Conservation (phyloP, 2,797 vertebrate species). For the Botia kubotai region DNA sequence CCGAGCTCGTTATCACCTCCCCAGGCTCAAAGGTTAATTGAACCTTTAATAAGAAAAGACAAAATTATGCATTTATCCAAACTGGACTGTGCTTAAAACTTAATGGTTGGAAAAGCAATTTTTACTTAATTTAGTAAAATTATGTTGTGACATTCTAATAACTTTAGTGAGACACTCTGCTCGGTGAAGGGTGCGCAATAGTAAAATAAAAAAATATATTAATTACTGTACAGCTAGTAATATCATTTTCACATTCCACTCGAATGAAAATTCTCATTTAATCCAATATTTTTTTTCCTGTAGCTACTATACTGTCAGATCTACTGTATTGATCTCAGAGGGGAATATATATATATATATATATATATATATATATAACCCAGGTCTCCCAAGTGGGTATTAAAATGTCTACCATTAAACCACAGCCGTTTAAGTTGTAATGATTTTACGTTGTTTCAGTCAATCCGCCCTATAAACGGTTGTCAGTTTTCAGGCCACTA, state of each 20-base stretch:
- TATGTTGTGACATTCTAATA: conserved; percentile 45
- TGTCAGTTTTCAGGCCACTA: background rate
- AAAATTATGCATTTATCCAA: conserved; percentile 27
- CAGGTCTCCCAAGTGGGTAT: background rate
- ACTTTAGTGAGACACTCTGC: conserved; percentile 19
- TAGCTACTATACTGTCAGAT: background rate
- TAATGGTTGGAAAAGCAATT: conserved; percentile 33
- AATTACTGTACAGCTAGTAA: conserved; percentile 27
- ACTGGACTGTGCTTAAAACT: conserved; percentile 39
- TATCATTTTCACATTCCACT: conserved; percentile 24
- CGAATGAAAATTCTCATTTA: conserved; percentile 28
- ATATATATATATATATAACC: background rate
- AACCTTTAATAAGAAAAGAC: conserved; percentile 32
- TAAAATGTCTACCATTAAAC: background rate
- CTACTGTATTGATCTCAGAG: background rate
- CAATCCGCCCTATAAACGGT: background rate
- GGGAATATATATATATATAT: background rate
- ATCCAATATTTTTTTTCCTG: background rate
- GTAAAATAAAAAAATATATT: conserved; percentile 28
- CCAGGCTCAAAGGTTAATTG: conserved; percentile 61
- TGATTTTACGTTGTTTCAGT: background rate
- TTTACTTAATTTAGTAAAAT: conserved; percentile 43
- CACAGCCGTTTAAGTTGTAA: background rate
- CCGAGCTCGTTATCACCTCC: conserved; percentile 60
- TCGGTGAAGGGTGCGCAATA: conserved; percentile 27